Evolutionary conservation across 2,888 invertebrate genomes (phyloP), one percentile per base, ranked within the genome.

Genomic region (Allophyes oxyacanthae): DNA sequence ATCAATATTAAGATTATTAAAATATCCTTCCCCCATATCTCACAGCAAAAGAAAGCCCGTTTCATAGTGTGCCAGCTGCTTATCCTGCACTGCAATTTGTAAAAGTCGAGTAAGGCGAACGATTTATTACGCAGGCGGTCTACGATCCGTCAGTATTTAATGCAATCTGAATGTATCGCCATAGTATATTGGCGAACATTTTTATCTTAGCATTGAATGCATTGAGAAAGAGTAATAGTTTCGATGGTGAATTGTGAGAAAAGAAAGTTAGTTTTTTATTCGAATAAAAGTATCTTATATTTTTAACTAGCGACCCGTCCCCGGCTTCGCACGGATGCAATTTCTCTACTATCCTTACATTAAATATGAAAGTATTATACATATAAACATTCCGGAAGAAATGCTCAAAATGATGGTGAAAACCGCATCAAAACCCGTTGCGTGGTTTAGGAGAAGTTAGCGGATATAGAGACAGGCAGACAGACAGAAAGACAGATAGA

Each of bases 131-230:
- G 34, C 32, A 36, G 59, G 59, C 41, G 43, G 60, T 44, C 45
- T 63, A 52, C 71, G 30, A 74, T 70, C 57, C 60, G 50, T 72
- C 74, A 59, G 63, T 61, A 63, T 58, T 69, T 65, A 66, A 72
- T 60, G 74, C 56, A 51, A 73, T 60, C 52, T 65, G 54, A 70
- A 64, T 52, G 52, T 44, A 66, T 71, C 46, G 57, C 38, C 55
- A 59, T 59, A 54, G 52, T 52, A 44, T 42, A 53, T 37, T 7
- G 15, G 26, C 33, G 41, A 34, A 45, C 44, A 43, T 55, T 65
- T 55, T 65, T 68, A 59, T 65, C 44, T 52, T 37, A 9, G 28
- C 40, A 66, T 71, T 71, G 55, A 55, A 42, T 50, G 52, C 71
- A 65, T 41, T 52, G 56, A 69, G 45, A 28, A 69, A 69, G 56